phyloP scores from a whole-genome alignment of 1,140 invertebrate species.

The Batillaria attramentaria region DNA sequence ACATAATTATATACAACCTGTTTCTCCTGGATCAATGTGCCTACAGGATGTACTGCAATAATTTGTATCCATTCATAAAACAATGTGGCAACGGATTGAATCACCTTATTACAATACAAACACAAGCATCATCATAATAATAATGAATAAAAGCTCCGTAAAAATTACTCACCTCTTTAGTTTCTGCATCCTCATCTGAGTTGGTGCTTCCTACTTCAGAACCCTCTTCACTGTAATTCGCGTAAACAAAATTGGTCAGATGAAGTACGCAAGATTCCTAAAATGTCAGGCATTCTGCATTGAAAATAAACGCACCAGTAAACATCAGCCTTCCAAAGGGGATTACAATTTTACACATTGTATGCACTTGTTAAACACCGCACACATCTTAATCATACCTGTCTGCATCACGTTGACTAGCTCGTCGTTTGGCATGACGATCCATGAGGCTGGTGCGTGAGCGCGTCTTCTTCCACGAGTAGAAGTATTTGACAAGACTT shows the following conservation, averaged over 20 bases:
- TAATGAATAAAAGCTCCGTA: background rate
- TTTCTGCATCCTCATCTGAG: conserved; percentile 57
- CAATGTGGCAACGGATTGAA: too few relatives aligned
- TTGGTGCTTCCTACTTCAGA: conserved; percentile 60
- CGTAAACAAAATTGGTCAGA: conserved; percentile 22
- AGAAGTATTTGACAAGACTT: conserved; percentile 97
- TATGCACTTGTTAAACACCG: background rate
- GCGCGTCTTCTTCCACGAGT: conserved; percentile 97
- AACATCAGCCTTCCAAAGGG: background rate
- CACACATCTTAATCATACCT: conserved; percentile 52
- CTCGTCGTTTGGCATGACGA: conserved; percentile 79
- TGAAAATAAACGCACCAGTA: background rate
- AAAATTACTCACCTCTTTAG: conserved; percentile 53
- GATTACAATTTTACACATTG: background rate
- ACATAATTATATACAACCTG: background rate
- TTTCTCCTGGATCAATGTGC: too few relatives aligned
- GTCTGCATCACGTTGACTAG: conserved; percentile 48
- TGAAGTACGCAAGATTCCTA: background rate
- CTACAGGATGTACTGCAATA: too few relatives aligned
- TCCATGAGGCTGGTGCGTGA: conserved; percentile 95
- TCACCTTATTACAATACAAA: too few relatives aligned
- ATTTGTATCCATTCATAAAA: too few relatives aligned
- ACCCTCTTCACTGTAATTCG: conserved; percentile 64
- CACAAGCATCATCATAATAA: background rate
- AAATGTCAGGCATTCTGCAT: background rate